A percentile compares a stretch with the other conserved stretches of the same genome.
Evolutionary conservation across 2,888 invertebrate species (phyloP).

Genomic region (Clostera curtula): DNA sequence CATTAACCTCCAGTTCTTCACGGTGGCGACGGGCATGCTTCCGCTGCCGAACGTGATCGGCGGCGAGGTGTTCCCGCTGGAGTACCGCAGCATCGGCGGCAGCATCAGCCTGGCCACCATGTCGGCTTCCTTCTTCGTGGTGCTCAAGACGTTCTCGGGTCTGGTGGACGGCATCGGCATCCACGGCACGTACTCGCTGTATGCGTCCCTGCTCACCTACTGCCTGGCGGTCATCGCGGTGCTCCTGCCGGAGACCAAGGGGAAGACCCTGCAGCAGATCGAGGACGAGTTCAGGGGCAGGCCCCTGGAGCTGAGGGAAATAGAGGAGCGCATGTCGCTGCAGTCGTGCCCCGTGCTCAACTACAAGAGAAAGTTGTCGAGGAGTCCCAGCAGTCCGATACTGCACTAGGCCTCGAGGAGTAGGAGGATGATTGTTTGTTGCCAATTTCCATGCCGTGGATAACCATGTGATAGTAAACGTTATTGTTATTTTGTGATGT

Average conservation of each 20-base stretch:
- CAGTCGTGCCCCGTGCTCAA: conserved; percentile 32
- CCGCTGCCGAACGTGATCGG: conserved; percentile 81
- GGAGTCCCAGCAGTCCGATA: conserved; percentile 31
- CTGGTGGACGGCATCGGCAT: conserved; percentile 66
- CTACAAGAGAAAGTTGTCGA: conserved; percentile 40
- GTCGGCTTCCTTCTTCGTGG: conserved; percentile 74
- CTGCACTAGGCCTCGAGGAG: conserved; percentile 19
- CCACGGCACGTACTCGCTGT: conserved; percentile 73
- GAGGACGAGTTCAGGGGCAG: conserved; percentile 69
- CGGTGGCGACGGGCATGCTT: conserved; percentile 73
- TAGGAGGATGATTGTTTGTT: conserved; percentile 4
- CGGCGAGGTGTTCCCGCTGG: conserved; percentile 79
- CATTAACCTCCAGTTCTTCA: conserved; percentile 69
- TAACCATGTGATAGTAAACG: not conserved
- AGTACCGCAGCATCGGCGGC: conserved; percentile 75
- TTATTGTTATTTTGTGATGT: too few species aligned
- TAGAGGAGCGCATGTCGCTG: conserved; percentile 35
- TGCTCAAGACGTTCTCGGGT: conserved; percentile 76
- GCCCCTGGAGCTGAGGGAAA: conserved; percentile 32
- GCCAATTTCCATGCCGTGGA: not conserved
- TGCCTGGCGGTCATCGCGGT: conserved; percentile 69
- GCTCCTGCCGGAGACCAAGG: conserved; percentile 78
- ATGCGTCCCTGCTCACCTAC: conserved; percentile 65
- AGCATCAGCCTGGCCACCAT: conserved; percentile 74
- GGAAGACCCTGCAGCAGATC: conserved; percentile 78